phyloP scores from a whole-genome alignment of 92 coral and sea anemone species.

The Epizoanthus illoricatus region DNA sequence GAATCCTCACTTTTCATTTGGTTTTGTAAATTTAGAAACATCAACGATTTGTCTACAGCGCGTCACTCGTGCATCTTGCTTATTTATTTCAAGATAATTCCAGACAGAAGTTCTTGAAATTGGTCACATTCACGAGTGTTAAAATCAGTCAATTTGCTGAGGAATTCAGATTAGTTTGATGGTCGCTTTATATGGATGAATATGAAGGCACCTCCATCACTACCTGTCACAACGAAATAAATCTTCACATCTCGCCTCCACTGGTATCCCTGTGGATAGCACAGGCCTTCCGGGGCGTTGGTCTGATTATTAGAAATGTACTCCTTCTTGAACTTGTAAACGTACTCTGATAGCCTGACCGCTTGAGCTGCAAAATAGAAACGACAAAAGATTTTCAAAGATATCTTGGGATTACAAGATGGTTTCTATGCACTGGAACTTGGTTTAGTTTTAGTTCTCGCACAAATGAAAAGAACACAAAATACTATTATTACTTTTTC shows the following conservation, averaged over 20 bases:
- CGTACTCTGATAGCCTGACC: slow-evolving; percentile 65
- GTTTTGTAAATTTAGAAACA: too few relatives aligned
- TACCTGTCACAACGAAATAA: slow-evolving; percentile 80
- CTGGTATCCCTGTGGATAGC: slow-evolving; percentile 76
- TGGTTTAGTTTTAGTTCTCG: neutral
- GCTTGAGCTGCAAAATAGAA: slow-evolving; percentile 40
- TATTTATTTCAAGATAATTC: too few relatives aligned
- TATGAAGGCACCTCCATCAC: neutral
- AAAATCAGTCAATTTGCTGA: too few relatives aligned
- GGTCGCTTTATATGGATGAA: neutral
- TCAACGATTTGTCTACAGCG: too few relatives aligned
- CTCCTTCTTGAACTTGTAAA: slow-evolving; percentile 36
- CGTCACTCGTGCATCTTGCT: too few relatives aligned
- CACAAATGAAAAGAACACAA: too few relatives aligned
- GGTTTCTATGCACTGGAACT: neutral
- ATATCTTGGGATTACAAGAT: neutral
- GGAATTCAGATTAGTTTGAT: neutral
- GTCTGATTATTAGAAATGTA: slow-evolving; percentile 44
- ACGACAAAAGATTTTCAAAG: neutral
- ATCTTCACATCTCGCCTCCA: slow-evolving; percentile 67
- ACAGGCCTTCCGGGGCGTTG: slow-evolving; percentile 40
- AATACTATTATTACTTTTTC: too few relatives aligned
- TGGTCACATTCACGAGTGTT: neutral
- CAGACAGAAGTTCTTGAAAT: too few relatives aligned
- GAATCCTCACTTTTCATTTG: too few relatives aligned